Conservation (phyloP, 2,888 invertebrate species). For the Calliopum simillimum region DNA sequence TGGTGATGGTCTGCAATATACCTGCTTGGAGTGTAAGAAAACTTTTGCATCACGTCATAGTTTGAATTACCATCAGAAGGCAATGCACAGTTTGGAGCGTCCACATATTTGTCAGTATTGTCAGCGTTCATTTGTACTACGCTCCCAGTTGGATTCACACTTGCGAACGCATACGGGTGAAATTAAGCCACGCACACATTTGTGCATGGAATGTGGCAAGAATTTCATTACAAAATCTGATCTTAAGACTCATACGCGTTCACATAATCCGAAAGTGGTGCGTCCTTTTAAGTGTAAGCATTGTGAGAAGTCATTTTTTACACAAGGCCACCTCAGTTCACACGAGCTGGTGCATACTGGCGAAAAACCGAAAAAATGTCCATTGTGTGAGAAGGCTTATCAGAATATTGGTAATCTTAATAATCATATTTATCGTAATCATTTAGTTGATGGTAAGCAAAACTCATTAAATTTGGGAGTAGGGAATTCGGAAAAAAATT, state of each 20-base stretch:
- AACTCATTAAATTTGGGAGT: too few species aligned
- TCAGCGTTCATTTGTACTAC: conserved; percentile 55
- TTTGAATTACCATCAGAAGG: conserved; percentile 57
- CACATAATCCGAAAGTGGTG: conserved; percentile 55
- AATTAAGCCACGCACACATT: conserved; percentile 54
- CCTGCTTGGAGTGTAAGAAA: conserved; percentile 54
- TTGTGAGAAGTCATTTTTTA: conserved; percentile 58
- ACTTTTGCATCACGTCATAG: conserved; percentile 59
- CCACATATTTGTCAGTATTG: conserved; percentile 55
- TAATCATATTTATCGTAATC: conserved; percentile 54
- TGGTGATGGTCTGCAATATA: conserved; percentile 55
- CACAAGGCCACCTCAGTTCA: conserved; percentile 57
- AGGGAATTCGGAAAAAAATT: not conserved
- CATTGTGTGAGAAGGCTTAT: conserved; percentile 54
- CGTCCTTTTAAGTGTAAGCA: conserved; percentile 56
- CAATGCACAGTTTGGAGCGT: conserved; percentile 56
- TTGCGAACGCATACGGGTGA: conserved; percentile 59
- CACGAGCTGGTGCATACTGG: conserved; percentile 62
- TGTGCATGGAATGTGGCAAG: conserved; percentile 57
- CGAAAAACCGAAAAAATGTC: conserved; percentile 59
- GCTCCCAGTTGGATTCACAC: conserved; percentile 58
- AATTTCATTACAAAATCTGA: conserved; percentile 60
- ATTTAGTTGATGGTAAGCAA: conserved; percentile 38
- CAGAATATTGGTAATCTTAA: conserved; percentile 61
- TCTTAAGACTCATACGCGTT: conserved; percentile 59